These are phyloP conservation scores for Hystrix brachyura DNA, from an alignment of 2,113 vertebrate species.

Conservation along the genomic window DNA sequence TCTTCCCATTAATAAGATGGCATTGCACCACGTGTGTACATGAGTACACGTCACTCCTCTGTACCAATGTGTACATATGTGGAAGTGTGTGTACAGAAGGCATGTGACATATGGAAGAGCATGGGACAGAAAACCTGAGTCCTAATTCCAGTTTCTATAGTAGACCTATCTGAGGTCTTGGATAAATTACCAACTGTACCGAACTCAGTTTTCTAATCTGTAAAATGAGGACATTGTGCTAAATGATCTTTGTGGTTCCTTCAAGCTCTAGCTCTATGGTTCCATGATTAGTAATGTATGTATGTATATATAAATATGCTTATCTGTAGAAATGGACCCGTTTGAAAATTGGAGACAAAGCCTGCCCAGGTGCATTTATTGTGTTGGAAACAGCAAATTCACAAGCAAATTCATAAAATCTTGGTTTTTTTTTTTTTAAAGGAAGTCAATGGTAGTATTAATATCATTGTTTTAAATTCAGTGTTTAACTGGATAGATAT, in stretches of 20 bases:
- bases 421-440: neutral
- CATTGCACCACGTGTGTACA: neutral
- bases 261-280: neutral
- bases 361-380: slow-evolving; percentile 55
- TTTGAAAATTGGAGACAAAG: neutral
- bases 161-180: neutral
- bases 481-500: slow-evolving; percentile 43
- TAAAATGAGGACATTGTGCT: slow-evolving; percentile 14
- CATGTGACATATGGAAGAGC: neutral
- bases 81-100: neutral
- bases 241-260: neutral
- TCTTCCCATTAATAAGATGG: neutral
- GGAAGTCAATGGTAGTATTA: neutral
- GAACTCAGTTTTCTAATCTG: slow-evolving; percentile 26
- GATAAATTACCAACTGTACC: neutral
- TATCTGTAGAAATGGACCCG: slow-evolving; percentile 69
- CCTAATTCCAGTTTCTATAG: neutral
- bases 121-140: neutral
- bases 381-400: neutral
- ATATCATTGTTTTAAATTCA: slow-evolving; percentile 53
- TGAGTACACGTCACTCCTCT: neutral
- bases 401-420: neutral
- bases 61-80: neutral
- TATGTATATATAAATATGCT: slow-evolving; percentile 75
- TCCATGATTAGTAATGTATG: slow-evolving; percentile 49